phyloP scores from a whole-genome alignment of 2,888 invertebrate genomes.

The Stictocephala bisonia region DNA sequence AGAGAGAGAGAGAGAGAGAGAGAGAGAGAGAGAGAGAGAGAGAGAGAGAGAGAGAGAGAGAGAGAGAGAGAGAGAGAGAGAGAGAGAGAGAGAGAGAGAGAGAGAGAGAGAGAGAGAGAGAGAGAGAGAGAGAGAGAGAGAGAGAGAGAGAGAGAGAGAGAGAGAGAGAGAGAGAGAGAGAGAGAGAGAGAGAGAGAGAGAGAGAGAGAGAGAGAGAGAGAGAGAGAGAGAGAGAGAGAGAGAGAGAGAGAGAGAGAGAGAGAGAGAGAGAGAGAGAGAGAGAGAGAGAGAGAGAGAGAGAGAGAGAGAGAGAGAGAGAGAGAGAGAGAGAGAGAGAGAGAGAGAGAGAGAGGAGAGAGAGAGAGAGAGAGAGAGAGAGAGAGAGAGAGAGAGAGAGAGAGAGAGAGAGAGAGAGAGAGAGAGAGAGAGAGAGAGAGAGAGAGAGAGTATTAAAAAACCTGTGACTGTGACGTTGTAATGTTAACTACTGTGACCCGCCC shows the following conservation, averaged over 20 bases:
- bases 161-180: constrained; percentile 36
- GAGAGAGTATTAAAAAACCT: no score
- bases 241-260: constrained; percentile 34
- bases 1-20: constrained; percentile 58
- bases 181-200: background rate
- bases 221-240: constrained; percentile 45
- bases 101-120: constrained; percentile 67
- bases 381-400: constrained; percentile 42
- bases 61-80: background rate
- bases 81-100: constrained; percentile 66
- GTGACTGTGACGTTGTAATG: no score
- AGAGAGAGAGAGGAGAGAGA: constrained; percentile 46
- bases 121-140: constrained; percentile 50
- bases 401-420: background rate
- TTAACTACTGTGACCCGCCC: no score
- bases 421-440: background rate
- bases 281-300: constrained; percentile 27
- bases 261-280: constrained; percentile 31
- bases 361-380: constrained; percentile 45
- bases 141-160: constrained; percentile 52
- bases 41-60: background rate
- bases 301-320: constrained; percentile 47
- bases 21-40: background rate
- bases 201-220: constrained; percentile 35
- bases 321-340: constrained; percentile 23